These are phyloP conservation scores for Symphodus melops DNA, from an alignment of 2,113 vertebrate genomes.

Conservation along the genomic window DNA sequence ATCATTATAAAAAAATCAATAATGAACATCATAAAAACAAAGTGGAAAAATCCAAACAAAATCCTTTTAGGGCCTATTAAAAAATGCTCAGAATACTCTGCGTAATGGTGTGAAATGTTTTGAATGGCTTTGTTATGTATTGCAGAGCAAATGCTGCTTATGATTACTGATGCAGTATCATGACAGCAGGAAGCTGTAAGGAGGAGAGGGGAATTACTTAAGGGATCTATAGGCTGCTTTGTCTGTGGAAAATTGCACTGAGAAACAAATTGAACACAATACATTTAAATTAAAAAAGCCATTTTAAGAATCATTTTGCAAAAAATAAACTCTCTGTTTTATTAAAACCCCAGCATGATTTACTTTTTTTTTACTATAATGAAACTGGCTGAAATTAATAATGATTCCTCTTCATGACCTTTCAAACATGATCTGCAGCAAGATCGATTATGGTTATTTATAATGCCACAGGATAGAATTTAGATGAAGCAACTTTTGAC, in stretches of 20 bases:
- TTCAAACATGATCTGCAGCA: too few relatives aligned
- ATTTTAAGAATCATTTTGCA: conserved; percentile 3
- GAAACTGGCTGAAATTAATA: too few relatives aligned
- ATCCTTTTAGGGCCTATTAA: conserved; percentile 34
- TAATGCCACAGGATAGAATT: too few relatives aligned
- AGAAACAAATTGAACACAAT: conserved; percentile 27
- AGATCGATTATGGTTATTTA: too few relatives aligned
- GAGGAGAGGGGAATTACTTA: conserved; percentile 25
- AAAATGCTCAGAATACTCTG: conserved; percentile 19
- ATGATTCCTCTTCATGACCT: too few relatives aligned
- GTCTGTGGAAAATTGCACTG: conserved; percentile 34
- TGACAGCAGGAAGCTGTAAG: conserved; percentile 38
- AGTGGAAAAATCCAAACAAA: conserved; percentile 28
- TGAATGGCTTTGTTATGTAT: conserved; percentile 26
- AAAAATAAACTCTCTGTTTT: too few relatives aligned
- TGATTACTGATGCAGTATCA: conserved; percentile 49
- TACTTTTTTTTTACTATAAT: too few relatives aligned
- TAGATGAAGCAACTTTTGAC: too few relatives aligned
- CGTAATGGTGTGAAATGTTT: conserved; percentile 37
- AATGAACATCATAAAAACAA: conserved; percentile 36
- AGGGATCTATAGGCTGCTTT: conserved; percentile 23
- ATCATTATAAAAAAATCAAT: conserved; percentile 29
- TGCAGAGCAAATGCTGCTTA: conserved; percentile 37
- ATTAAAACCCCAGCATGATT: too few relatives aligned
- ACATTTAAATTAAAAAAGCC: neutral